These are phyloP conservation scores for Varanus salvator DNA, from an alignment of 2,113 vertebrate genomes.

Conservation along the genomic window DNA sequence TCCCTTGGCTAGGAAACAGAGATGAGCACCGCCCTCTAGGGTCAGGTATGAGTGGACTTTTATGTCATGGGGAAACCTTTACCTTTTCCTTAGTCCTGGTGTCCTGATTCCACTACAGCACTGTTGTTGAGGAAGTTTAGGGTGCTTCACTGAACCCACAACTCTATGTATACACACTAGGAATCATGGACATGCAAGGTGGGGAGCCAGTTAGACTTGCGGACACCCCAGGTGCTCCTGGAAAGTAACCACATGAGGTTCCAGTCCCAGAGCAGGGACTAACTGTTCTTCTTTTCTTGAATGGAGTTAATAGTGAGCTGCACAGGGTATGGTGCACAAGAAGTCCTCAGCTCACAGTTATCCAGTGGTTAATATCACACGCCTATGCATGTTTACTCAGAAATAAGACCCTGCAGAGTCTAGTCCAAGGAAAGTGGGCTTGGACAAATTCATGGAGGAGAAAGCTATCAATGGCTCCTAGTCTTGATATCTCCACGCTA, in stretches of 20 bases:
- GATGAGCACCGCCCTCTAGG: too few species aligned
- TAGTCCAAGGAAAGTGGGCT: background rate
- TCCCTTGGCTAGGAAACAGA: too few species aligned
- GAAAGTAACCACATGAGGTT: background rate
- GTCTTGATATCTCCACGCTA: too few species aligned
- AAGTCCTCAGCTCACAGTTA: background rate
- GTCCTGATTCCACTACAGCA: too few species aligned
- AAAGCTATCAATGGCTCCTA: too few species aligned
- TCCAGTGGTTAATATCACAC: too few species aligned
- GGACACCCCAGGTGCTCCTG: background rate
- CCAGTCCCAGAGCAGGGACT: background rate
- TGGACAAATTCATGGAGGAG: too few species aligned
- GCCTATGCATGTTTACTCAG: background rate
- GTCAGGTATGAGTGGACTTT: too few species aligned
- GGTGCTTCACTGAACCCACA: background rate
- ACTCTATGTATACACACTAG: background rate
- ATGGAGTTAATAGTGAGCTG: slow-evolving; percentile 7
- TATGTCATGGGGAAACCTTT: too few species aligned
- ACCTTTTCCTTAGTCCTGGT: too few species aligned
- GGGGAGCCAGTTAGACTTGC: background rate
- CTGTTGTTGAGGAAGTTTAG: too few species aligned
- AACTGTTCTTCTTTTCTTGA: background rate
- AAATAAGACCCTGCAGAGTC: background rate
- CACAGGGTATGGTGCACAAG: background rate
- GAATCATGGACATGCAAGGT: background rate